Conservation (phyloP, 2,797 vertebrate genomes). For the Heterohyrax brucei region DNA sequence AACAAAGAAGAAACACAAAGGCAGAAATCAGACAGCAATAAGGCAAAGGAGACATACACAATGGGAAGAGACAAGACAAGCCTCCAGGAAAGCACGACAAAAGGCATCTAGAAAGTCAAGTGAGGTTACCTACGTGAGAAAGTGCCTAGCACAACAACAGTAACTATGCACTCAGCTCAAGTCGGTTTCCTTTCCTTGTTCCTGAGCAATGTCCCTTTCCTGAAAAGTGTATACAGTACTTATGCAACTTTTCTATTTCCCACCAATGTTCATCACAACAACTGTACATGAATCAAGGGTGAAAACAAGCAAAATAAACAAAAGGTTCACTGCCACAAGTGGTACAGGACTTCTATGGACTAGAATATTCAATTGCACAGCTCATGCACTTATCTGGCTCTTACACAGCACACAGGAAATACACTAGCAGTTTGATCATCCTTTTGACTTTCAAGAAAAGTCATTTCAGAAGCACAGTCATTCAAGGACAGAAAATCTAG, state of each 20-base stretch:
- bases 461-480: not conserved
- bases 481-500: not conserved
- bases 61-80: not conserved
- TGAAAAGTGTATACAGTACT: not conserved
- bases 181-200: not conserved
- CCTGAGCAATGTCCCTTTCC: not conserved
- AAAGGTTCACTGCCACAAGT: not conserved
- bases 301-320: constrained; percentile 42
- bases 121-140: not conserved
- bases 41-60: not conserved
- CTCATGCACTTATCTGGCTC: constrained; percentile 8
- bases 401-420: not conserved
- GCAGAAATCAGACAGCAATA: constrained; percentile 23
- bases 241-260: not conserved
- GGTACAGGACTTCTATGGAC: not conserved
- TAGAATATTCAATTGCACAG: not conserved
- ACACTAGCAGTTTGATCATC: not conserved
- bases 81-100: not conserved
- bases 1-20: constrained; percentile 1
- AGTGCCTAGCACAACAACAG: not conserved
- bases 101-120: not conserved
- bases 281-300: not conserved
- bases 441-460: constrained; percentile 45
- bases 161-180: not conserved
- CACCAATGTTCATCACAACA: not conserved